Conservation (phyloP, 2,797 vertebrate species). For the Gambelia wislizenii region DNA sequence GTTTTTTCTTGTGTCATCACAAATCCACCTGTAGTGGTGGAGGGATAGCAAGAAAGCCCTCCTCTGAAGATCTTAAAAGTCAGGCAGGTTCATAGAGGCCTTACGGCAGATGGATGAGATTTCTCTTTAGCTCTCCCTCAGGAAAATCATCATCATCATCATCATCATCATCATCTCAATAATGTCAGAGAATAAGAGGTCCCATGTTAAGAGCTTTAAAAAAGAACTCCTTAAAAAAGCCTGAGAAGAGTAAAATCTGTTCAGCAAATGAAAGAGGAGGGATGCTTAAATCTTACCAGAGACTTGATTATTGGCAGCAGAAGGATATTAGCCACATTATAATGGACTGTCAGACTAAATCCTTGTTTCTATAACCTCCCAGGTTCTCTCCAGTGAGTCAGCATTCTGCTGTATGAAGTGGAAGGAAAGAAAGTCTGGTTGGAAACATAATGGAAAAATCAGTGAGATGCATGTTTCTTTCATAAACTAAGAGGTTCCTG, state of each 20-base stretch:
- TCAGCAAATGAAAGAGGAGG: conserved; percentile 46
- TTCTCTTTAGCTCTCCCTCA: no score
- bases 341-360: conserved; percentile 65
- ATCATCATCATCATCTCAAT: conserved; percentile 12
- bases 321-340: conserved; percentile 60
- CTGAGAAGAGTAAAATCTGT: conserved; percentile 36
- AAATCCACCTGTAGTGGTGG: no score
- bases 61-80: no score
- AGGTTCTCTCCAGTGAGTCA: conserved; percentile 57
- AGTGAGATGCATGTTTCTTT: conserved; percentile 64
- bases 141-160: no score
- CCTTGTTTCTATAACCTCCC: conserved; percentile 60
- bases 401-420: conserved; percentile 57
- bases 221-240: neutral
- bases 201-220: conserved; percentile 18
- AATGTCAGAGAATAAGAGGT: conserved; percentile 42
- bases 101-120: no score
- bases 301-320: conserved; percentile 63
- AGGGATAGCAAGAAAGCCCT: no score
- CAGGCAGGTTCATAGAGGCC: no score
- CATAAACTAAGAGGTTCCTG: conserved; percentile 62
- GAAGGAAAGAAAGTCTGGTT: conserved; percentile 43
- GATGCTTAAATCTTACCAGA: conserved; percentile 55
- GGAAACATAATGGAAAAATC: conserved; percentile 51
- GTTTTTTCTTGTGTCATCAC: no score